Percentiles rank a stretch among this genome's conserved stretches.
These are phyloP conservation scores for Hyphantria cunea DNA, from an alignment of 1,140 invertebrate species.

Conservation along the genomic window DNA sequence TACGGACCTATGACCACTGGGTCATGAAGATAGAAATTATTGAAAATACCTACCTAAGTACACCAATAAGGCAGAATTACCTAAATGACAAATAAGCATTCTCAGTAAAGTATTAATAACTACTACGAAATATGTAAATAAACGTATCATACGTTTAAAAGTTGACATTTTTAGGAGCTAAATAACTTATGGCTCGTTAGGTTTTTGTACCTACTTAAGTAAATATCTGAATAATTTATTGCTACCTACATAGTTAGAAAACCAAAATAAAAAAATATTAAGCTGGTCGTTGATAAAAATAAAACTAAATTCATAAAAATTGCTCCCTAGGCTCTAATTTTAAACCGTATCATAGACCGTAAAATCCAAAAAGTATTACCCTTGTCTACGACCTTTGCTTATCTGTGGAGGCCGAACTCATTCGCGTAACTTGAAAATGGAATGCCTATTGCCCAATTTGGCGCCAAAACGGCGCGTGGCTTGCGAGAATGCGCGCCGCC, in stretches of 20 bases:
- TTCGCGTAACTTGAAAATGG: slow-evolving; percentile 47
- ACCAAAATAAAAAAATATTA: background rate
- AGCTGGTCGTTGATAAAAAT: background rate
- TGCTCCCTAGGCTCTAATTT: slow-evolving; percentile 11
- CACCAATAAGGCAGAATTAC: too few species aligned
- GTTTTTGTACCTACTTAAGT: background rate
- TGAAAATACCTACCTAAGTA: too few species aligned
- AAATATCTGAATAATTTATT: background rate
- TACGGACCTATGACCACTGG: too few species aligned
- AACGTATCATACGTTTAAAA: too few species aligned
- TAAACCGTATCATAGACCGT: slow-evolving; percentile 20
- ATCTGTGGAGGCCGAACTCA: slow-evolving; percentile 18
- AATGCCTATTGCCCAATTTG: slow-evolving; percentile 55
- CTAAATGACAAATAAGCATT: too few species aligned
- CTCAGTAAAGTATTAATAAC: too few species aligned
- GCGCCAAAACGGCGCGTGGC: slow-evolving; percentile 66
- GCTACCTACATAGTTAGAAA: background rate
- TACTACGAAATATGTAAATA: too few species aligned
- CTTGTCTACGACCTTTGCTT: slow-evolving; percentile 23
- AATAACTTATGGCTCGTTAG: too few species aligned
- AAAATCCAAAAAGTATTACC: slow-evolving; percentile 23
- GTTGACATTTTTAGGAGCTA: too few species aligned
- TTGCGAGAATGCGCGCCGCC: slow-evolving; percentile 58
- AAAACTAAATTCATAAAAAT: slow-evolving; percentile 11
- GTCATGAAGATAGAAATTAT: too few species aligned